phyloP scores from a whole-genome alignment of 2,113 vertebrate species.

The Candoia aspera region DNA sequence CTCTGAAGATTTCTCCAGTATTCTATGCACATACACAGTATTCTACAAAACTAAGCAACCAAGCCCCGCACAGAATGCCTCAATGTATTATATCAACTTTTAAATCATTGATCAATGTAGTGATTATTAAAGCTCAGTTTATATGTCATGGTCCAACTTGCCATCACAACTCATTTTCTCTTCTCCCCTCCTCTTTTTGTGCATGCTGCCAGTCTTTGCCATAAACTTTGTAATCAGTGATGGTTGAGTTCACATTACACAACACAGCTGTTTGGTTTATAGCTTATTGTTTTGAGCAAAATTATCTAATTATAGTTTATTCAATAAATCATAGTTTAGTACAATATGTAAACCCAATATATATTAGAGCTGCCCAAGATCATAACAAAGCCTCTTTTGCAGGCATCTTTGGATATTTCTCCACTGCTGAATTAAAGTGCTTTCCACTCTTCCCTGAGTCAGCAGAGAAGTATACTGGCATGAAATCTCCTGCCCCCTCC shows the following conservation, averaged over 20 bases:
- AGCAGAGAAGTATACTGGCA: background rate
- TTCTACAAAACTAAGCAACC: background rate
- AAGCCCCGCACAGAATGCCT: background rate
- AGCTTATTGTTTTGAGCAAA: no score
- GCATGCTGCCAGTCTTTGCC: no score
- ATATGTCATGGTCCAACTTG: background rate
- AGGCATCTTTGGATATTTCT: background rate
- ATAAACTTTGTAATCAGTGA: no score
- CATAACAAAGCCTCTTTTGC: background rate
- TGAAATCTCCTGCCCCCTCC: background rate
- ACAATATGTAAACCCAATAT: background rate
- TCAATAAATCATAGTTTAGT: background rate
- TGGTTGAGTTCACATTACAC: no score
- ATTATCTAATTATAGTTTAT: background rate
- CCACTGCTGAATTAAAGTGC: background rate
- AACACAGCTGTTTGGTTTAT: no score
- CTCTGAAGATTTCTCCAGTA: background rate
- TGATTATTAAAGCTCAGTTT: background rate
- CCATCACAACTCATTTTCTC: background rate
- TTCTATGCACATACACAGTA: background rate
- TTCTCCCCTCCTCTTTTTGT: background rate
- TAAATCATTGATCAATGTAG: background rate
- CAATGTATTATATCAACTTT: background rate
- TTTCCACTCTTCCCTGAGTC: background rate
- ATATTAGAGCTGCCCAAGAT: background rate